phyloP scores from a whole-genome alignment of 2,797 vertebrate genomes.

The Lepus oiostolus region DNA sequence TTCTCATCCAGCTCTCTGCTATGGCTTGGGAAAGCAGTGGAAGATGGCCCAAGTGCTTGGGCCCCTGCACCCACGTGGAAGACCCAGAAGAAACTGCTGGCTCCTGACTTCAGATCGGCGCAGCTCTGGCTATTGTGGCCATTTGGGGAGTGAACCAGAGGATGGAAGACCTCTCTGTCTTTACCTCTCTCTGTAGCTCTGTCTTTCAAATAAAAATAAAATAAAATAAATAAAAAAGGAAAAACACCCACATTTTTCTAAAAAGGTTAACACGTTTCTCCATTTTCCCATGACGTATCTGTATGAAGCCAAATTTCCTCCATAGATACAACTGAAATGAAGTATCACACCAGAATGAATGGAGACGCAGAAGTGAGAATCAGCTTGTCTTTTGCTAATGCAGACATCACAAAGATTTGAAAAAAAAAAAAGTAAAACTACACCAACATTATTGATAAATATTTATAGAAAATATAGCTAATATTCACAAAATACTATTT shows the following conservation, averaged over 20 bases:
- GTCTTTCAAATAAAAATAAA: too few species aligned
- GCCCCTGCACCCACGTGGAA: too few species aligned
- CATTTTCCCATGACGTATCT: neutral
- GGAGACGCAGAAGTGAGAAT: neutral
- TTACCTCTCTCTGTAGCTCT: neutral
- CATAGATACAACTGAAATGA: neutral
- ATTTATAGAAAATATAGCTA: neutral
- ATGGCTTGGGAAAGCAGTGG: too few species aligned
- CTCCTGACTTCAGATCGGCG: too few species aligned
- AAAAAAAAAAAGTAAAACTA: neutral
- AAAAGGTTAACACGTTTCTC: neutral
- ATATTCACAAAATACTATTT: conserved; percentile 7
- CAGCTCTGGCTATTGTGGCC: too few species aligned
- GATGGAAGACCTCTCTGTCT: too few species aligned
- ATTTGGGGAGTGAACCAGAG: too few species aligned
- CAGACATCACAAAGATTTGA: neutral
- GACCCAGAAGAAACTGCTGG: too few species aligned
- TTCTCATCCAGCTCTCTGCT: too few species aligned
- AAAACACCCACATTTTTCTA: neutral
- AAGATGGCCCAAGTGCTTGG: too few species aligned
- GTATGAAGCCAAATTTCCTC: conserved; percentile 3
- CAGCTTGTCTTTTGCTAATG: neutral
- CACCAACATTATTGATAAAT: neutral
- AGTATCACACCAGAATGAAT: neutral
- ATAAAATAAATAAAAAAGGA: too few species aligned